Percentiles rank a stretch among this genome's conserved stretches.
Evolutionary conservation across 2,888 invertebrate species (phyloP).

Genomic region (Acrobasis suavella): DNA sequence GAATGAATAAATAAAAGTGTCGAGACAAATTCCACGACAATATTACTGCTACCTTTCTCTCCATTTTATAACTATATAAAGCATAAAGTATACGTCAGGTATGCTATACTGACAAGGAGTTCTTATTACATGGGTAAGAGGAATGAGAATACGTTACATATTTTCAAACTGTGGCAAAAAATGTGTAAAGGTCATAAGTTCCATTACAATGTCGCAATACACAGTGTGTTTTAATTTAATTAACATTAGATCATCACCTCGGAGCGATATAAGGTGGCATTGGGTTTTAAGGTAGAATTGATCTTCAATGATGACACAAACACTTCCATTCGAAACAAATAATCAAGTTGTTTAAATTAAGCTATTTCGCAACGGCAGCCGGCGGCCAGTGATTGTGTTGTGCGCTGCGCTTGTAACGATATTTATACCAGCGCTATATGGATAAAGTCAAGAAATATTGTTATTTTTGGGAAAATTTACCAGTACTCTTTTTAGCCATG

Average conservation of each 20-base stretch:
- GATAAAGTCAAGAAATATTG: not conserved
- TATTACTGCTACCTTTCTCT: no score
- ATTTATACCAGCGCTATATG: not conserved
- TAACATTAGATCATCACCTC: not conserved
- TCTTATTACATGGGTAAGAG: no score
- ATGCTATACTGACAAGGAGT: no score
- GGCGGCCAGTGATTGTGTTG: not conserved
- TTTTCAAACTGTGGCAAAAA: no score
- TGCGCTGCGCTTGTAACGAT: not conserved
- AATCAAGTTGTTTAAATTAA: conserved; percentile 18
- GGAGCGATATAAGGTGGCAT: not conserved
- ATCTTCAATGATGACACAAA: conserved; percentile 6
- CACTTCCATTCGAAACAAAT: not conserved
- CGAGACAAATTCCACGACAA: no score
- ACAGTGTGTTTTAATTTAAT: not conserved
- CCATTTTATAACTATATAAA: no score
- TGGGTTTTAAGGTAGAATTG: not conserved
- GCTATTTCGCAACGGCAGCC: not conserved
- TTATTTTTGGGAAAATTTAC: no score
- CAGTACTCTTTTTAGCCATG: no score
- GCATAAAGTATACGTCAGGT: no score
- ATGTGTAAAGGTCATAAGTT: no score
- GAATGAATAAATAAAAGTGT: no score
- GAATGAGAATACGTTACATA: no score
- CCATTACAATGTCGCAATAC: not conserved